A percentile compares a stretch with the other conserved stretches of the same genome.
Evolutionary conservation across 2,888 invertebrate species (phyloP).

Genomic region (Agonopterix subpropinquella): DNA sequence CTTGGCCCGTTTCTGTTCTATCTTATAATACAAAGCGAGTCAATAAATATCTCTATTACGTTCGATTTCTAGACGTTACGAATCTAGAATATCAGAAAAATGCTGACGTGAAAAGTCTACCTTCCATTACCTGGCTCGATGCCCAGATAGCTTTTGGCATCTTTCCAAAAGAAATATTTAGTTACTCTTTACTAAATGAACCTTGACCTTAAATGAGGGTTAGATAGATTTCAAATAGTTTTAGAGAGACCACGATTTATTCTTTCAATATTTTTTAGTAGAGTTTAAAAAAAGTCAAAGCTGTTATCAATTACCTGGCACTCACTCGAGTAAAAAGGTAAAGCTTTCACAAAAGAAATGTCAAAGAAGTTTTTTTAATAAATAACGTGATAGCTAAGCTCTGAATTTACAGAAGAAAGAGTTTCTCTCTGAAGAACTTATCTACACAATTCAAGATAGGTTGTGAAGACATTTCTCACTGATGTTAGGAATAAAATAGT

Average conservation of each 20-base stretch:
- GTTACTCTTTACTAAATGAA: conserved; percentile 25
- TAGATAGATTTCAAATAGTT: not conserved
- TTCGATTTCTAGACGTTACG: not conserved
- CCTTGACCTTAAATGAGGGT: conserved; percentile 30
- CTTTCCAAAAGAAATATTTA: conserved; percentile 46
- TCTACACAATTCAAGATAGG: not conserved
- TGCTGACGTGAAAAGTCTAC: conserved; percentile 37
- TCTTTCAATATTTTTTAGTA: too few relatives aligned
- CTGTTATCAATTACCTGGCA: too few relatives aligned
- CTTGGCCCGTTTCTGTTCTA: too few relatives aligned
- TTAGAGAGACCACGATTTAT: too few relatives aligned
- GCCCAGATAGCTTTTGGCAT: conserved; percentile 44
- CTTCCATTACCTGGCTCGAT: conserved; percentile 45
- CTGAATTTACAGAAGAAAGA: too few relatives aligned
- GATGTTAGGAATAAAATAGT: conserved; percentile 24
- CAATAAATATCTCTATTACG: too few relatives aligned
- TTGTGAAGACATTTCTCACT: conserved; percentile 8
- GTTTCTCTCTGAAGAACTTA: not conserved
- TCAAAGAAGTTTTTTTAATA: too few relatives aligned
- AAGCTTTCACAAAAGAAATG: too few relatives aligned
- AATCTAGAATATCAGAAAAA: conserved; percentile 13
- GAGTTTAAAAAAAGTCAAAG: not conserved
- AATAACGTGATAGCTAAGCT: too few relatives aligned
- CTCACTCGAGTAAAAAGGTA: too few relatives aligned
- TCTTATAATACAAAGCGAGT: too few relatives aligned